These are phyloP conservation scores for Albula glossodonta DNA, from an alignment of 2,113 vertebrate species.

Conservation along the genomic window DNA sequence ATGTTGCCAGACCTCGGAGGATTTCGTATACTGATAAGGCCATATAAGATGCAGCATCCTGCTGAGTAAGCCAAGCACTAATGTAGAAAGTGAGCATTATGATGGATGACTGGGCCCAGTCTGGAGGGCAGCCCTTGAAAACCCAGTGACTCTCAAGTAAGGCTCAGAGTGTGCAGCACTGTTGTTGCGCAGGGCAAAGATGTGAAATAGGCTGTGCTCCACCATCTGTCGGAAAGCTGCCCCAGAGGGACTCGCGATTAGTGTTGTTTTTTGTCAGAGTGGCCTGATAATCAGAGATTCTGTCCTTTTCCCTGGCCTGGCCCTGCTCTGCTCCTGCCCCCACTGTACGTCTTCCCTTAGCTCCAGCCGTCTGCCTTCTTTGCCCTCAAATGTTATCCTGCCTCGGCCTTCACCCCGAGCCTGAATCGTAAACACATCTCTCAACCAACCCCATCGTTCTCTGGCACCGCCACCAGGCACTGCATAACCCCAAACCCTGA, in stretches of 20 bases:
- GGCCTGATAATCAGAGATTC: constrained; percentile 10
- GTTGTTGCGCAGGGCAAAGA: neutral
- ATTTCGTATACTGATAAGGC: neutral
- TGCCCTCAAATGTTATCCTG: neutral
- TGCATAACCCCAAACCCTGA: neutral
- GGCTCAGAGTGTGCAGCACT: neutral
- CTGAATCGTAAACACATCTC: too few species aligned
- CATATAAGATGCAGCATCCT: neutral
- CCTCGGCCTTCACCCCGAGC: neutral
- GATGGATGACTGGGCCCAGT: constrained; percentile 11
- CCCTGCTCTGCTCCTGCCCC: neutral
- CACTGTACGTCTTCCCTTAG: neutral
- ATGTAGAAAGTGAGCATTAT: neutral
- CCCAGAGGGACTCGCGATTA: neutral
- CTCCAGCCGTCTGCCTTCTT: neutral
- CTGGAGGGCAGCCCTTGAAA: constrained; percentile 1
- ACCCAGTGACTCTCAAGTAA: neutral
- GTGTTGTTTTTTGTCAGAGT: neutral
- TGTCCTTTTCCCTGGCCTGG: constrained; percentile 15
- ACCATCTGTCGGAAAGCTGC: neutral
- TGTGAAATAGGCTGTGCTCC: neutral
- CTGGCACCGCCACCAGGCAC: too few species aligned
- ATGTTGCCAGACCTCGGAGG: neutral
- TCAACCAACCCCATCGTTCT: neutral
- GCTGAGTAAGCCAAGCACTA: constrained; percentile 1